Evolutionary conservation across 2,888 invertebrate species (phyloP).

Genomic region (Alviniconcha strummeri): DNA sequence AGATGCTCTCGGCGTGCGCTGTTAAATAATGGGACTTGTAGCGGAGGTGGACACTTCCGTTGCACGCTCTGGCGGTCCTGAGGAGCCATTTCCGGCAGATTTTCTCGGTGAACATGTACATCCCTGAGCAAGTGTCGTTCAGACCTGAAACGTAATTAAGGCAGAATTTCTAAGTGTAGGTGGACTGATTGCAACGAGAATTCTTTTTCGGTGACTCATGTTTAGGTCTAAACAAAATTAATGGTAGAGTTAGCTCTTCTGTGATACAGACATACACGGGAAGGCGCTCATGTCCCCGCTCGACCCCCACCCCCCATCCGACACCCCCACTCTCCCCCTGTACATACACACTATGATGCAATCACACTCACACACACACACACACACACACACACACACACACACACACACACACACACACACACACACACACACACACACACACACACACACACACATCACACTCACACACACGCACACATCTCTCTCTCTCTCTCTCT

Average conservation of each 20-base stretch:
- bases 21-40: too few relatives aligned
- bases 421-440: neutral
- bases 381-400: neutral
- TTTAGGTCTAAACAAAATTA: too few relatives aligned
- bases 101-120: conserved; percentile 9
- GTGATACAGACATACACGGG: too few relatives aligned
- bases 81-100: neutral
- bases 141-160: too few relatives aligned
- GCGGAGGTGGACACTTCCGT: neutral
- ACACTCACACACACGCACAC: neutral
- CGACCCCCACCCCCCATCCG: too few relatives aligned
- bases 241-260: too few relatives aligned
- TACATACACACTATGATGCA: neutral
- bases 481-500: conserved; percentile 2
- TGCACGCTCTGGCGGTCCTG: too few relatives aligned
- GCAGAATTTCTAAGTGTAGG: neutral
- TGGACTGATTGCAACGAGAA: neutral
- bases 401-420: neutral
- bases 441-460: neutral
- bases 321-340: too few relatives aligned
- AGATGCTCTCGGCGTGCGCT: neutral
- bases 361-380: neutral
- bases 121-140: conserved; percentile 1
- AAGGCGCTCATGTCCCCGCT: too few relatives aligned
- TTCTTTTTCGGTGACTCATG: too few relatives aligned